Conservation (phyloP, 2,113 vertebrate genomes). For the Apteryx owenii region DNA sequence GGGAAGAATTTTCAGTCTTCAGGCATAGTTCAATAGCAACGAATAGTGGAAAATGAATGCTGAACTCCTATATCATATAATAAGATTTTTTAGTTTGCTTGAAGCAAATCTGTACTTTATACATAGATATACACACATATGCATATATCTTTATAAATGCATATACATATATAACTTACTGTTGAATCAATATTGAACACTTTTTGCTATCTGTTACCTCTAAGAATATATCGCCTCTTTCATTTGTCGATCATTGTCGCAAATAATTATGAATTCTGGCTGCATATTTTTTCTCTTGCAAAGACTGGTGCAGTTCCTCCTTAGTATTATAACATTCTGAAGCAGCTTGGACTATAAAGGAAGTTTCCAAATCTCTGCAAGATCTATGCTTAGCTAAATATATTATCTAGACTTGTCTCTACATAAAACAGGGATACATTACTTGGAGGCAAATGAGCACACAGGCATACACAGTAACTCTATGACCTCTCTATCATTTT, state of each 20-base stretch:
- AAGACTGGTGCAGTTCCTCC: neutral
- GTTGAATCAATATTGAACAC: conserved; percentile 10
- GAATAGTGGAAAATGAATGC: conserved; percentile 27
- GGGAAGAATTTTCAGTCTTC: conserved; percentile 38
- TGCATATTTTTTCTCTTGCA: neutral
- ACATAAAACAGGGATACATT: neutral
- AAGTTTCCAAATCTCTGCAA: neutral
- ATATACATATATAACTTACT: neutral
- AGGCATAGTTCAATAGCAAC: neutral
- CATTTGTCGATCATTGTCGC: neutral
- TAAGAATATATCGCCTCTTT: neutral
- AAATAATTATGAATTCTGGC: neutral
- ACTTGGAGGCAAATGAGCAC: neutral
- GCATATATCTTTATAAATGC: neutral
- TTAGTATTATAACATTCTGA: neutral
- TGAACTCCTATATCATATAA: conserved; percentile 11
- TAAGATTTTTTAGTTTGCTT: conserved; percentile 6
- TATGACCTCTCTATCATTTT: neutral
- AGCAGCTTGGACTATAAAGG: neutral
- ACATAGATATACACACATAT: neutral
- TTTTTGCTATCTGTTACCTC: neutral
- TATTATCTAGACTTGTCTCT: neutral
- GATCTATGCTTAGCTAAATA: neutral
- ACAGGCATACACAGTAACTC: neutral
- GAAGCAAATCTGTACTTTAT: neutral